Conservation (phyloP, 2,888 invertebrate genomes). For the Buathra laborator region DNA sequence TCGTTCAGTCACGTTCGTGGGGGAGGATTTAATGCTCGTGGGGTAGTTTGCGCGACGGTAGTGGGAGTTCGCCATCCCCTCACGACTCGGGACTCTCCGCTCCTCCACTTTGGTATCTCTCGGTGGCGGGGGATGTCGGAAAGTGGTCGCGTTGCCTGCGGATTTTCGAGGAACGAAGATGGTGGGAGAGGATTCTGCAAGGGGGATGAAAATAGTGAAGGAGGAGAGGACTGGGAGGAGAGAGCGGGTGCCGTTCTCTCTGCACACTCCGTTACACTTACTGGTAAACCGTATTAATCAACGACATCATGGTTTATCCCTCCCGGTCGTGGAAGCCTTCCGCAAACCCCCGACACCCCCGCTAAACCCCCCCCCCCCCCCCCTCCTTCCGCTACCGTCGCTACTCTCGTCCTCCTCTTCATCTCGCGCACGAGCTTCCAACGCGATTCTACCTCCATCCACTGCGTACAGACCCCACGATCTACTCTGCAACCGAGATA, state of each 20-base stretch:
- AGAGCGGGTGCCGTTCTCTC: constrained; percentile 75
- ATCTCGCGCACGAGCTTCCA: constrained; percentile 46
- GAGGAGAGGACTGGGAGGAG: constrained; percentile 62
- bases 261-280: constrained; percentile 85
- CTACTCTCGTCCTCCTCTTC: constrained; percentile 45
- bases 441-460: constrained; percentile 27
- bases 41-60: constrained; percentile 50
- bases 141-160: constrained; percentile 64
- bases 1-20: constrained; percentile 70
- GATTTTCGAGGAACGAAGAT: constrained; percentile 65
- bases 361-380: constrained; percentile 67
- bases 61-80: constrained; percentile 40
- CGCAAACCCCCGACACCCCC: constrained; percentile 61
- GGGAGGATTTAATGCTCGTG: constrained; percentile 66
- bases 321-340: constrained; percentile 71
- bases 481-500: constrained; percentile 4
- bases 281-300: constrained; percentile 86
- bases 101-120: not conserved
- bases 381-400: constrained; percentile 52
- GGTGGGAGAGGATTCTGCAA: constrained; percentile 66
- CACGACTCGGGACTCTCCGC: not conserved
- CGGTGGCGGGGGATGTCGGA: constrained; percentile 29
- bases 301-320: constrained; percentile 85
- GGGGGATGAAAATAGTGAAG: constrained; percentile 55
- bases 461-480: not conserved